Conservation (phyloP, 1,140 invertebrate species). For the Lepeophtheirus salmonis region DNA sequence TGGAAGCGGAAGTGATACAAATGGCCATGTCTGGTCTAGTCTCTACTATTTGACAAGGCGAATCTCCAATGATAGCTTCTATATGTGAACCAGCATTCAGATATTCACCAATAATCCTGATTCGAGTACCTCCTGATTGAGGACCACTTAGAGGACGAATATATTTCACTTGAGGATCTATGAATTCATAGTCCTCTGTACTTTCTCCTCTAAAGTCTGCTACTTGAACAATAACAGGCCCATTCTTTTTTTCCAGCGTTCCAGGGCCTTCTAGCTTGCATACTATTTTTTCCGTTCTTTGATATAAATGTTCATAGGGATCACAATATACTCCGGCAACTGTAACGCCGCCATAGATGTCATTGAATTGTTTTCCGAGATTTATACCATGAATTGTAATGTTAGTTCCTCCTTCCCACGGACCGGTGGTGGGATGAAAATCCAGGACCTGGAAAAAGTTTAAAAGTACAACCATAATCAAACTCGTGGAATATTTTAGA, state of each 20-base stretch:
- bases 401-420: slow-evolving; percentile 61
- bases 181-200: slow-evolving; percentile 57
- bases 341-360: slow-evolving; percentile 68
- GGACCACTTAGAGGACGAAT: slow-evolving; percentile 75
- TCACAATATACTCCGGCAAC: slow-evolving; percentile 70
- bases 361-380: slow-evolving; percentile 79
- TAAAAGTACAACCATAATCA: no score
- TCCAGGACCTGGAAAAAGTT: background rate
- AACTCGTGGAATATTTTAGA: no score
- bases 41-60: slow-evolving; percentile 55
- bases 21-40: slow-evolving; percentile 40
- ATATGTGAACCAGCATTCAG: slow-evolving; percentile 87
- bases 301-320: slow-evolving; percentile 62
- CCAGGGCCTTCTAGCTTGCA: slow-evolving; percentile 66
- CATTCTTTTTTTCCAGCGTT: slow-evolving; percentile 45
- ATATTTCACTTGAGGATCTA: slow-evolving; percentile 60
- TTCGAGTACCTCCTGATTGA: slow-evolving; percentile 69
- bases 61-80: slow-evolving; percentile 65
- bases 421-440: slow-evolving; percentile 35
- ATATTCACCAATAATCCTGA: slow-evolving; percentile 70
- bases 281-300: slow-evolving; percentile 70
- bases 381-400: slow-evolving; percentile 81
- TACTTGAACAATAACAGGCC: slow-evolving; percentile 74
- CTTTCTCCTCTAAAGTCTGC: slow-evolving; percentile 72
- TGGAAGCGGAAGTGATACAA: slow-evolving; percentile 59